Percentiles rank a stretch among this genome's conserved stretches.
phyloP scores from a whole-genome alignment of 2,888 invertebrate species.

The Erynnis tages region DNA sequence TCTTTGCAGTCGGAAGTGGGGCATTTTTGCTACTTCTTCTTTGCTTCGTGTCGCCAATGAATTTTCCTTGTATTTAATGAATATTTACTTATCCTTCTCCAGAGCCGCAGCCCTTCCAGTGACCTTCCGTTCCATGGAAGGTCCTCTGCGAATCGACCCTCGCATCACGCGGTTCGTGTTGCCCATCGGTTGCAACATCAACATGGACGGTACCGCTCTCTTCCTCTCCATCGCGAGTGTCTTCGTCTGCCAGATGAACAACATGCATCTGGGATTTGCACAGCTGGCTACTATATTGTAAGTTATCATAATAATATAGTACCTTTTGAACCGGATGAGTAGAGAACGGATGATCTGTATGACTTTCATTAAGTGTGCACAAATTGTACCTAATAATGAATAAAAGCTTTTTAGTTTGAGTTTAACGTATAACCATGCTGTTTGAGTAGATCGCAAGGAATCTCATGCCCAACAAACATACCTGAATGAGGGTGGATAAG shows the following conservation, averaged over 20 bases:
- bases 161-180: slow-evolving; percentile 93
- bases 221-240: slow-evolving; percentile 95
- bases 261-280: slow-evolving; percentile 88
- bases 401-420: too few relatives aligned
- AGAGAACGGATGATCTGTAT: too few relatives aligned
- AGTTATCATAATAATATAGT: background rate
- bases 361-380: too few relatives aligned
- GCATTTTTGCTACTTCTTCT: too few relatives aligned
- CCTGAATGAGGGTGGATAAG: too few relatives aligned
- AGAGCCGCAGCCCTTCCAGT: slow-evolving; percentile 94
- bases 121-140: slow-evolving; percentile 93
- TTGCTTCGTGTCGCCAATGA: too few relatives aligned
- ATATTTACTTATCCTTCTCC: slow-evolving; percentile 36
- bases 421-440: too few relatives aligned
- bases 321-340: too few relatives aligned
- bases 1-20: too few relatives aligned
- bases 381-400: too few relatives aligned
- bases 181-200: slow-evolving; percentile 95
- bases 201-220: slow-evolving; percentile 95
- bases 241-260: slow-evolving; percentile 95
- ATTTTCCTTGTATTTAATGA: background rate
- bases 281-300: slow-evolving; percentile 94
- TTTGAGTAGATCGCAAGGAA: too few relatives aligned
- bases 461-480: too few relatives aligned
- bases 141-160: slow-evolving; percentile 89